Evolutionary conservation across 2,888 invertebrate species (phyloP).

Genomic region (Patella depressa): DNA sequence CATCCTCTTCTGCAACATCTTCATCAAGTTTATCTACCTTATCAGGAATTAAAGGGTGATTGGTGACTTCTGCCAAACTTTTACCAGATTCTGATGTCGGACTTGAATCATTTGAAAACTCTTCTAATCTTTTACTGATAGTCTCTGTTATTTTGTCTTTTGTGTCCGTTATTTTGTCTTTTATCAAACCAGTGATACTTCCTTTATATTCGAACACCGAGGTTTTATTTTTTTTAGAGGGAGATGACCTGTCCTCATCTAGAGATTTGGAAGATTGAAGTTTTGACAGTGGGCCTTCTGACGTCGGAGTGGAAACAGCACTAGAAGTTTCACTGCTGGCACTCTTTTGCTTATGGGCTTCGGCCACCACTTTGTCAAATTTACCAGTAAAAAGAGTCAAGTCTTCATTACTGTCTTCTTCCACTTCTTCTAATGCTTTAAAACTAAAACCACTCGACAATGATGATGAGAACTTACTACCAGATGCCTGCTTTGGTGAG

Average conservation of each 20-base stretch:
- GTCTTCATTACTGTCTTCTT: slow-evolving; percentile 60
- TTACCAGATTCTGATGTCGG: slow-evolving; percentile 23
- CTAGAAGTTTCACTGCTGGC: slow-evolving; percentile 18
- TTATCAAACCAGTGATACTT: slow-evolving; percentile 38
- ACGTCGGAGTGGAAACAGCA: neutral
- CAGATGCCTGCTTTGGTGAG: slow-evolving; percentile 26
- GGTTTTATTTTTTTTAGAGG: slow-evolving; percentile 28
- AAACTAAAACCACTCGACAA: slow-evolving; percentile 48
- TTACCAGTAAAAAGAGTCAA: slow-evolving; percentile 53
- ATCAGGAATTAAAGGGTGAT: slow-evolving; percentile 11
- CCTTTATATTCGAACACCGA: slow-evolving; percentile 41
- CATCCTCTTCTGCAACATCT: slow-evolving; percentile 25
- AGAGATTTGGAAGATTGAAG: slow-evolving; percentile 29
- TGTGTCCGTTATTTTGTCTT: slow-evolving; percentile 45
- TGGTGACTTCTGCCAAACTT: neutral
- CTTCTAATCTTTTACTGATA: slow-evolving; percentile 55
- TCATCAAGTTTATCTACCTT: slow-evolving; percentile 22
- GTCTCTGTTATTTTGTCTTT: slow-evolving; percentile 46
- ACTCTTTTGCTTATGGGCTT: slow-evolving; percentile 19
- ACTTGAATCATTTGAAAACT: slow-evolving; percentile 48
- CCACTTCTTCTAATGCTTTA: slow-evolving; percentile 56
- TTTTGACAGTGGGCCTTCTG: slow-evolving; percentile 24
- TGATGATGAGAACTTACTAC: neutral
- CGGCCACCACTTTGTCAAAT: slow-evolving; percentile 48
- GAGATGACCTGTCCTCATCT: slow-evolving; percentile 37